Base-by-base conservation (phyloP, 2,113 vertebrate species). In the Clarias magur region DNA sequence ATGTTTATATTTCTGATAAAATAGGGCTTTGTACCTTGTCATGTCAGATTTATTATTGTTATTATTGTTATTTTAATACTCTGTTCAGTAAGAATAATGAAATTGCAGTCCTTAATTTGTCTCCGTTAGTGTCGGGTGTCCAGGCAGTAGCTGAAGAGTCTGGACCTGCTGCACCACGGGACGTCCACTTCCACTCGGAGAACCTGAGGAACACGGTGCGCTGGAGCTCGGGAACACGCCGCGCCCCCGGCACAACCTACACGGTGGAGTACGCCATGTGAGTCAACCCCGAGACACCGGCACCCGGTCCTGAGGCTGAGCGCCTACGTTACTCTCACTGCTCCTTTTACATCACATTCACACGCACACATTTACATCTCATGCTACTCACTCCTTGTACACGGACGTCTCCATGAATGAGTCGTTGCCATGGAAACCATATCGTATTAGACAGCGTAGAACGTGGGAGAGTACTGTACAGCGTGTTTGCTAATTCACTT, bases 251-350 rank as follows among this genome's bases (percentile, higher is more conserved):
- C 82, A 93, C 95, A 0, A 87, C 84, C 72, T 99, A 96, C 68
- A 95, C 88, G 0, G 97, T 98, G 88, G 93, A 97, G 86, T 99
- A 98, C 88, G 94, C 94, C 79, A 95, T 97, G 98, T 99, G 93
- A 96, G 97, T 87, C 38, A 54, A 70, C n/a, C 38, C 27, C 23
- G 42, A 53, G 23, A 63, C 10, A 54, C 25, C 53, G n/a, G 16
- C 4, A 62, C 60, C 19, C 60, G 6, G 60, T 8, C n/a, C n/a
- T 4, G n/a, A n/a, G n/a, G 65, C 65, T 0, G n/a, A 30, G 27
- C 13, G 13, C 5, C 6, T 68, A 68, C 67, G 2, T 8, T 17
- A 30, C 27, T 68, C n/a, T 30, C 67, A 16, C 67, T n/a, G 4
- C 59, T 60, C 17, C 59, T 60, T 60, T 60, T n/a, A 65, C 62